Conservation (phyloP, 2,797 vertebrate species). For the Antrozous pallidus region DNA sequence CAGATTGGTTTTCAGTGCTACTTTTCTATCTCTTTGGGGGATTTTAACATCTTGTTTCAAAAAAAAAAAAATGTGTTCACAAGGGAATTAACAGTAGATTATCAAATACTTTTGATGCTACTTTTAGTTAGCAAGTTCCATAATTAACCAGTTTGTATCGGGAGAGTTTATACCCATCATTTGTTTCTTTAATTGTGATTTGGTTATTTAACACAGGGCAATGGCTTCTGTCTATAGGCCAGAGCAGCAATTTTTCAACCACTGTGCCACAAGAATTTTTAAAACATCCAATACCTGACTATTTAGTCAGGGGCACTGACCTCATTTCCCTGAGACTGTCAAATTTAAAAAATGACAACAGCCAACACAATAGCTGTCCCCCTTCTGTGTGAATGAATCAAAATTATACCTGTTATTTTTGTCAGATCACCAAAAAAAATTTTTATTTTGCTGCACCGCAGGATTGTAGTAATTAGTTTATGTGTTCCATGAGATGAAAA, state of each 20-base stretch:
- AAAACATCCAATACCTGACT: too few species aligned
- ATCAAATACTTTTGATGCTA: slow-evolving; percentile 32
- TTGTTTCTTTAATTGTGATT: slow-evolving; percentile 11
- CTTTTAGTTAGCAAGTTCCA: slow-evolving; percentile 33
- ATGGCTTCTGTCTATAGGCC: not conserved
- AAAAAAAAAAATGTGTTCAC: slow-evolving; percentile 44
- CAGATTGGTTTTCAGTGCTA: not conserved
- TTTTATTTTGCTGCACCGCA: too few species aligned
- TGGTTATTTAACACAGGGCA: not conserved
- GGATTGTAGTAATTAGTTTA: too few species aligned
- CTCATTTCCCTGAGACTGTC: too few species aligned
- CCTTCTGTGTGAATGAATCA: too few species aligned
- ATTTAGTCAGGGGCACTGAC: too few species aligned
- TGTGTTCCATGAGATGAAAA: too few species aligned
- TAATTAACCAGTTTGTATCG: not conserved
- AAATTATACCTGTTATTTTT: too few species aligned
- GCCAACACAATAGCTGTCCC: too few species aligned
- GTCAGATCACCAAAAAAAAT: too few species aligned
- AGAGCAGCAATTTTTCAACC: not conserved
- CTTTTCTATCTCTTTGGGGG: not conserved
- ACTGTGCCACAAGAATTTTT: not conserved
- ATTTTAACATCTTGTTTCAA: slow-evolving; percentile 44
- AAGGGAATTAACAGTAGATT: not conserved
- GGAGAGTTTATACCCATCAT: slow-evolving; percentile 32
- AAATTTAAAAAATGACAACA: too few species aligned